Evolutionary conservation across 2,113 vertebrate species (phyloP).

Genomic region (Sylvilagus bachmani): DNA sequence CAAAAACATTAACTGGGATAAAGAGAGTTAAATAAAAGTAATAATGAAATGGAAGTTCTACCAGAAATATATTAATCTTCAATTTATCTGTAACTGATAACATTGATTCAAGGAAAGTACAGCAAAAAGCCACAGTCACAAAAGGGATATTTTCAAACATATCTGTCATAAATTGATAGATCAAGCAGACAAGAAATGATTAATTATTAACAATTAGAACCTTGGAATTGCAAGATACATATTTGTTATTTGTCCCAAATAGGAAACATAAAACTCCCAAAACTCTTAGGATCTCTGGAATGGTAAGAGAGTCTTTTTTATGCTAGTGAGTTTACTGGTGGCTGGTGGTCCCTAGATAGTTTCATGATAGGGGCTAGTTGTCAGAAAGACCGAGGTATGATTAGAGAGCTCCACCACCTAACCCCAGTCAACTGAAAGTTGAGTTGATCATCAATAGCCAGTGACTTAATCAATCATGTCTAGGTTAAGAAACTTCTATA

Average conservation of each 20-base stretch:
- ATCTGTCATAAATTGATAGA: background rate
- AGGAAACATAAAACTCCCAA: background rate
- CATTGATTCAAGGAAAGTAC: background rate
- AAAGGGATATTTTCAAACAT: background rate
- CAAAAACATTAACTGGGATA: slow-evolving; percentile 17
- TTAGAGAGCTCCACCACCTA: background rate
- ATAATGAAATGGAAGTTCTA: background rate
- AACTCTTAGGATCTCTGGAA: background rate
- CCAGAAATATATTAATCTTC: slow-evolving; percentile 9
- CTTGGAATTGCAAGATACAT: background rate
- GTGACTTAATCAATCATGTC: background rate
- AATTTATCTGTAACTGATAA: slow-evolving; percentile 1
- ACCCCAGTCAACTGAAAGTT: background rate
- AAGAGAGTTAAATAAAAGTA: slow-evolving; percentile 9
- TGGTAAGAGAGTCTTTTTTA: background rate
- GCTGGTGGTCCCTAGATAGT: background rate
- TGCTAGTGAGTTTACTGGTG: background rate
- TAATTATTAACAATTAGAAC: background rate
- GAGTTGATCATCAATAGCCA: background rate
- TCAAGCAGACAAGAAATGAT: background rate
- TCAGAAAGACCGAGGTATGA: background rate
- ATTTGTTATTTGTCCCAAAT: background rate
- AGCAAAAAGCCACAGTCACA: background rate
- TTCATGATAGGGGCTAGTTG: background rate
- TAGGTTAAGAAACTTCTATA: background rate